A percentile compares a stretch with the other conserved stretches of the same genome.
Evolutionary conservation across 2,797 vertebrate genomes (phyloP).

Genomic region (Borostomias antarcticus): DNA sequence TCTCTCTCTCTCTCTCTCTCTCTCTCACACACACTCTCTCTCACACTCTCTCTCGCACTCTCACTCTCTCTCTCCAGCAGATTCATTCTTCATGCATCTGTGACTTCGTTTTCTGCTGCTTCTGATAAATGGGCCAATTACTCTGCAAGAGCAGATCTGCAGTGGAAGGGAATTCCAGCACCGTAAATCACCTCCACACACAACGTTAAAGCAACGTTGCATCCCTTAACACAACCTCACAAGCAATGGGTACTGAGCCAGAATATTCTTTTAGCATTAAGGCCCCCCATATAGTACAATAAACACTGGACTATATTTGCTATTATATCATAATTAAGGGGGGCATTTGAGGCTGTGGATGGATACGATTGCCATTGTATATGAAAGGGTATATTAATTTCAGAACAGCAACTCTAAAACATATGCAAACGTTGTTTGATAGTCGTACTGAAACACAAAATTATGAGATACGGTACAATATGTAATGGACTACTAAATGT

Average conservation of each 20-base stretch:
- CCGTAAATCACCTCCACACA: constrained; percentile 60
- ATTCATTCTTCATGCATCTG: constrained; percentile 53
- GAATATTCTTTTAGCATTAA: constrained; percentile 15
- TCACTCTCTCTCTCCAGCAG: constrained; percentile 8
- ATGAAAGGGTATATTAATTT: too few species aligned
- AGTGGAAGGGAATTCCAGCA: constrained; percentile 66
- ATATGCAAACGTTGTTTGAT: not conserved
- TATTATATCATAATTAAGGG: not conserved
- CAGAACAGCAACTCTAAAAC: not conserved
- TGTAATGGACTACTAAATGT: too few species aligned
- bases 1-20: not conserved
- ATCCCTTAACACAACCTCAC: constrained; percentile 42
- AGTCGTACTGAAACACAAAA: not conserved
- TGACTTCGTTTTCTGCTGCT: constrained; percentile 50
- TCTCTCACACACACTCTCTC: not conserved
- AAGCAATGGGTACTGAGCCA: constrained; percentile 17
- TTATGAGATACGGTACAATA: not conserved
- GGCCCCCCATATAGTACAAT: not conserved
- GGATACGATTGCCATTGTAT: too few species aligned
- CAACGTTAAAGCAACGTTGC: constrained; percentile 45
- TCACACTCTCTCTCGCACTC: not conserved
- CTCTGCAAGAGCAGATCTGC: constrained; percentile 63
- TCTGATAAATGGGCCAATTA: constrained; percentile 73
- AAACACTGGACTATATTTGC: not conserved
- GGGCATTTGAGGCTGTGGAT: too few species aligned